phyloP scores from a whole-genome alignment of 2,888 invertebrate species.

The Didymodactylos carnosus region DNA sequence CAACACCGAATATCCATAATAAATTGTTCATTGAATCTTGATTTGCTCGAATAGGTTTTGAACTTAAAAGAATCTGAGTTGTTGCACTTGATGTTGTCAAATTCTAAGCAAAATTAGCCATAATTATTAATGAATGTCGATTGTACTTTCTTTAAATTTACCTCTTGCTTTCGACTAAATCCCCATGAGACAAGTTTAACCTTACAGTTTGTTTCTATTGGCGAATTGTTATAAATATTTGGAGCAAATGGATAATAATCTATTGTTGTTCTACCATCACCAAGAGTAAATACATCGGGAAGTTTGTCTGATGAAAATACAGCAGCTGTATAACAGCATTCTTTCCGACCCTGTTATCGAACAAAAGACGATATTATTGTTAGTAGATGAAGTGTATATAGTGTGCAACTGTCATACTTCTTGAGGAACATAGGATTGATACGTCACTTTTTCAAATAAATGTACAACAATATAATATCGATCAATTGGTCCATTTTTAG shows the following conservation, averaged over 20 bases:
- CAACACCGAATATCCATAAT: neutral
- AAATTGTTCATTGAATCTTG: neutral
- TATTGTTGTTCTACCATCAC: neutral
- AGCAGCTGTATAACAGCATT: neutral
- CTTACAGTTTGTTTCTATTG: neutral
- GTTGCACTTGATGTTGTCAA: neutral
- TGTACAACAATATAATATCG: slow-evolving; percentile 10
- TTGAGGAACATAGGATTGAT: neutral
- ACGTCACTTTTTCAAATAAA: neutral
- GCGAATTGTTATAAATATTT: neutral
- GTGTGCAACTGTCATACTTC: neutral
- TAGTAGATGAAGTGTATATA: neutral
- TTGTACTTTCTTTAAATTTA: too few species aligned
- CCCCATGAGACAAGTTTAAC: neutral
- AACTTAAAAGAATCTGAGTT: neutral
- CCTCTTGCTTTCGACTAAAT: neutral
- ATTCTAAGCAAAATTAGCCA: too few species aligned
- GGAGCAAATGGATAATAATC: neutral
- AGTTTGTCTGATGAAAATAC: neutral
- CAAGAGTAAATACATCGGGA: neutral
- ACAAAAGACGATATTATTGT: neutral
- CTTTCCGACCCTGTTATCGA: neutral
- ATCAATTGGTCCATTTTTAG: slow-evolving; percentile 2
- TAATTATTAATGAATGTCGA: too few species aligned
- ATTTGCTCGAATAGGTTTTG: neutral